phyloP scores from a whole-genome alignment of 2,113 vertebrate genomes.

The Haliaeetus leucogaster region DNA sequence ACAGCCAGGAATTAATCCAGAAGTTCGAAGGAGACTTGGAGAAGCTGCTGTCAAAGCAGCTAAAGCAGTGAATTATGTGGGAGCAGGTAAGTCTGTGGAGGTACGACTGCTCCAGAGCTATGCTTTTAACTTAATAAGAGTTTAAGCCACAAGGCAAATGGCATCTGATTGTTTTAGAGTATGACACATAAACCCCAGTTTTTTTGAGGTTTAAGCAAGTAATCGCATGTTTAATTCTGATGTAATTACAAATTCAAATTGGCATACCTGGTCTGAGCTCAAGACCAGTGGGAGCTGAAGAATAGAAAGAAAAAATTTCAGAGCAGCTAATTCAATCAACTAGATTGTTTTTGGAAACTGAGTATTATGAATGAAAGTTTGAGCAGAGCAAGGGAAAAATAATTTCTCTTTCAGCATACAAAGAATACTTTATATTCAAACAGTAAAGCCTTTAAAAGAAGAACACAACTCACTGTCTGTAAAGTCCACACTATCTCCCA shows the following conservation, averaged over 20 bases:
- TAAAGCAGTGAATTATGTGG: conserved; percentile 93
- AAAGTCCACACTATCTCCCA: not conserved
- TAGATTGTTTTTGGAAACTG: not conserved
- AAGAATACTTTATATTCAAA: not conserved
- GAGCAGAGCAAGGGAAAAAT: not conserved
- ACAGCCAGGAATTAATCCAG: conserved; percentile 90
- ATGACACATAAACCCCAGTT: not conserved
- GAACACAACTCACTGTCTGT: not conserved
- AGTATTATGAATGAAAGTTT: not conserved
- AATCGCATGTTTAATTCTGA: not conserved
- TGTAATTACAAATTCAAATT: not conserved
- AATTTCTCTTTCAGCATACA: not conserved
- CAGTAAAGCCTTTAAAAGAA: not conserved
- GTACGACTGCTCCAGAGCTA: not conserved
- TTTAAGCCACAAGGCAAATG: not conserved
- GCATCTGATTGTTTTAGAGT: not conserved
- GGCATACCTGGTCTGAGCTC: not conserved
- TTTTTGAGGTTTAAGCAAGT: not conserved
- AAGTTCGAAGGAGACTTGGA: conserved; percentile 88
- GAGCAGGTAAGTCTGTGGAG: conserved; percentile 83
- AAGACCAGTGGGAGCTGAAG: not conserved
- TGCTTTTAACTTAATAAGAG: not conserved
- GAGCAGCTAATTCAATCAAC: not conserved
- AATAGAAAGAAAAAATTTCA: not conserved
- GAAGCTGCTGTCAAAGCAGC: conserved; percentile 94